Evolutionary conservation across 2,888 invertebrate genomes (phyloP), one percentile per base, ranked within the genome.

Genomic region (Acrobasis repandana): DNA sequence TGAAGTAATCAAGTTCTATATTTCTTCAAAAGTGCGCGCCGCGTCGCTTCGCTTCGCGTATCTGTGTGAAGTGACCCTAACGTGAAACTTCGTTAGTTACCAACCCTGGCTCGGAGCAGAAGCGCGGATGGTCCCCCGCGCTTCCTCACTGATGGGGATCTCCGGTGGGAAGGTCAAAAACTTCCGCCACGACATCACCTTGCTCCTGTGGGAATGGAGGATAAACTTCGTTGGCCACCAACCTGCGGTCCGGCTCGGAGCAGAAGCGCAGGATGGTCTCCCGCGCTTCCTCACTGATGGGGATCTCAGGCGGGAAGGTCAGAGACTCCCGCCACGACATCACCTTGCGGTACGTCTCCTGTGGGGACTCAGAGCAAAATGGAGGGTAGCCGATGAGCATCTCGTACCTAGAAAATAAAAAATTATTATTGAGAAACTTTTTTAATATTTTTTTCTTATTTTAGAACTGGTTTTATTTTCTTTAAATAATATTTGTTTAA

Each of bases 351-450:
- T 98, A 98, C 18, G 98, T 98, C 90, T 98, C 98, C 85, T 98
- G 98, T 3, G 98, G 98, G 73, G 97, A 99, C 90, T 99, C 99
- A 62, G 99, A 99, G 88, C 99, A 99, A 92, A 99, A 99, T 60
- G 99, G 99, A 66, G 99, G 99, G 89, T 99, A 99, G 20, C 99
- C 99, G 90, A 99, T 99, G 72, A 99, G 93, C 99, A 99, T 99
- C 93, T 99, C 99, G 91, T 99, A 92, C 92, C 92, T 92, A 80
- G 0, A 76, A 70, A 8, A 9, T 18, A 0, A 8, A 2, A 11
- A 49, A 14, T 50, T 1, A 43, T n/a, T 3, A n/a, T 43, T 43
- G 14, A 43, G 14, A 52, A 9, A 18, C 9, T 57, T 38, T n/a
- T 71, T 28, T 20, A 20, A 3, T 20, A 2, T 3, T 3, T 6